Percentiles rank a stretch among this genome's conserved stretches.
These are phyloP conservation scores for Heterodera filipjevi DNA, from an alignment of 2,888 invertebrate species.

Conservation along the genomic window DNA sequence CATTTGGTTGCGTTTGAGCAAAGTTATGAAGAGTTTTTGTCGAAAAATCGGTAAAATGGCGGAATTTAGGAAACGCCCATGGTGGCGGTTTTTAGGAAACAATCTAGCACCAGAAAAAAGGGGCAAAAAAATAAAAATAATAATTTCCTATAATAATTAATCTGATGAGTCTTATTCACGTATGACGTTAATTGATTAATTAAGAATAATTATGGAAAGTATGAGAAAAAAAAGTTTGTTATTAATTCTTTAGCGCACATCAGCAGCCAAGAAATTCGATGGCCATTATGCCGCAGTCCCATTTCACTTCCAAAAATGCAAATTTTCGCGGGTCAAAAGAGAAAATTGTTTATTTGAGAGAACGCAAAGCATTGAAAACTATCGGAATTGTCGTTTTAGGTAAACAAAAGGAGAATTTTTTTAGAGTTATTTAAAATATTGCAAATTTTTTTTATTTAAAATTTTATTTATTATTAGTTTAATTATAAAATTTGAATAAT, in stretches of 20 bases:
- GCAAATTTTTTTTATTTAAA: neutral
- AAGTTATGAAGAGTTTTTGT: too few relatives aligned
- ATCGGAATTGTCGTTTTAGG: constrained; percentile 65
- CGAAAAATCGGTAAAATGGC: too few relatives aligned
- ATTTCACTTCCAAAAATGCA: constrained; percentile 35
- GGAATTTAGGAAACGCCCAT: too few relatives aligned
- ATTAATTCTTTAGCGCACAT: neutral
- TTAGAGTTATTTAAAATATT: neutral
- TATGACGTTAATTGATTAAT: too few relatives aligned
- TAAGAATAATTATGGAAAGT: too few relatives aligned
- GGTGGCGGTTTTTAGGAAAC: too few relatives aligned
- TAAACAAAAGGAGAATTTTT: constrained; percentile 26
- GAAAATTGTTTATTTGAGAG: constrained; percentile 64
- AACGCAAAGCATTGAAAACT: constrained; percentile 65
- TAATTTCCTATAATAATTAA: too few relatives aligned
- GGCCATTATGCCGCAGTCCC: constrained; percentile 12
- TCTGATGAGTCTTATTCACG: too few relatives aligned
- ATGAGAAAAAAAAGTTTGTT: constrained; percentile 2
- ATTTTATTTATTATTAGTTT: constrained; percentile 4
- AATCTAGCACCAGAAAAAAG: too few relatives aligned
- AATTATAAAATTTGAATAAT: constrained; percentile 5
- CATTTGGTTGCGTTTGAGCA: too few relatives aligned
- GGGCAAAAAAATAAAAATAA: too few relatives aligned
- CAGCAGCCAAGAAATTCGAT: neutral
- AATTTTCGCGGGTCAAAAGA: constrained; percentile 63